Evolutionary conservation across 2,888 invertebrate genomes (phyloP), one percentile per base, ranked within the genome.

Genomic region (Volucella bombylans): DNA sequence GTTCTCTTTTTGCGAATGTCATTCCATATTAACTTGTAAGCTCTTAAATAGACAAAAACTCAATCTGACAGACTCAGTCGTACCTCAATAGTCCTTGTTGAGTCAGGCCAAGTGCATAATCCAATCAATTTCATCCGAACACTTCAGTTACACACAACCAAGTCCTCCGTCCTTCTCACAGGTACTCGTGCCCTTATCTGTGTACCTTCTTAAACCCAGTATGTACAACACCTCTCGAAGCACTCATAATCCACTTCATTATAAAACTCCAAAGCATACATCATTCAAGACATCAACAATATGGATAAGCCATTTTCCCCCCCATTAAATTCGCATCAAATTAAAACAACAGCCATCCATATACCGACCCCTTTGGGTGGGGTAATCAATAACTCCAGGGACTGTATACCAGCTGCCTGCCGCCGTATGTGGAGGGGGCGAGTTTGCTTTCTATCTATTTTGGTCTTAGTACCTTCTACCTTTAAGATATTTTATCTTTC

Each of bases 361-460:
- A 12, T 14, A 18, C 14, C 9, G 0, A 10, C 50, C 43, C 14
- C 59, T 9, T 43, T 8, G 15, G 10, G 18, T 8, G 15, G 12
- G 15, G n/a, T 14, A 82, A 79, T 82, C 79, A 82, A 82, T 82
- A 79, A 73, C 79, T 73, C 68, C 78, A 52, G 55, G 82, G 68
- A 9, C 45, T 50, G 14, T 23, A 23, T 23, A 23, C 18, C 18
- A 78, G 23, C 52, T 61, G 10, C 15, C 65, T 55, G 73, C 47
- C 67, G 23, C 39, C 54, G 10, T n/a, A 57, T 55, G 10, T 43
- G 72, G n/a, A n/a, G n/a, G 55, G 72, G 61, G 57, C 68, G 80
- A 73, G 49, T 50, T 52, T 43, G n/a, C 15, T 52, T 41, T 59
- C 61, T 67, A 47, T 72, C 31, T 31, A 31, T 69, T 69, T 8